A percentile compares a stretch with the other conserved stretches of the same genome.
Evolutionary conservation across 2,797 vertebrate genomes (phyloP).

Genomic region (Mastacembelus armatus): DNA sequence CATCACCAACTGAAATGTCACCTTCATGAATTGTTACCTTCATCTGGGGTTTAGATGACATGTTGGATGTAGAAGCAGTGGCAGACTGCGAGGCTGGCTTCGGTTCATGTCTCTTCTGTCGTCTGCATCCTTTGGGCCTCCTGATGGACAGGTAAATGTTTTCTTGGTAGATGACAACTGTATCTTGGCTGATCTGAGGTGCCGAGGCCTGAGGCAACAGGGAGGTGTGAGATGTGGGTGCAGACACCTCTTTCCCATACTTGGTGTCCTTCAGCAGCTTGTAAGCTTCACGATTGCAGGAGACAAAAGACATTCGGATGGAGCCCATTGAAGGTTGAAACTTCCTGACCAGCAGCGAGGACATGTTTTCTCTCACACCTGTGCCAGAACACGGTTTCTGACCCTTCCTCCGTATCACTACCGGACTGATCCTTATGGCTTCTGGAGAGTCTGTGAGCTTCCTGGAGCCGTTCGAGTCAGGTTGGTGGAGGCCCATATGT

Average conservation of each 20-base stretch:
- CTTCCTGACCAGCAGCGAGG: neutral
- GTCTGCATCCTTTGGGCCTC: neutral
- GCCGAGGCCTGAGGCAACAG: neutral
- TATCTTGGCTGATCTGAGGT: neutral
- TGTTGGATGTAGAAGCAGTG: neutral
- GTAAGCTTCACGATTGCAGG: conserved; percentile 45
- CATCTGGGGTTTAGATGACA: neutral
- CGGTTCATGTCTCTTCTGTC: fast-evolving
- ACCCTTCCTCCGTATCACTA: conserved; percentile 51
- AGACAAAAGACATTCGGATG: conserved; percentile 61
- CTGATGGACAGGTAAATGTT: conserved; percentile 67
- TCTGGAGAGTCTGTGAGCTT: conserved; percentile 2
- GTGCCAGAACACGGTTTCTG: neutral
- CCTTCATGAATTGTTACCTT: too few relatives aligned
- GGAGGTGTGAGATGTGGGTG: neutral
- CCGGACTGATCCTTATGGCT: conserved; percentile 71
- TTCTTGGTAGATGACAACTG: conserved; percentile 55
- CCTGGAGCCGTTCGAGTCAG: neutral
- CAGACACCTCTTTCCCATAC: neutral
- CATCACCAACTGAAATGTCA: neutral
- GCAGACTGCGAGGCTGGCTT: neutral
- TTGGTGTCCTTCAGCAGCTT: conserved; percentile 48
- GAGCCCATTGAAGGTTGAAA: neutral
- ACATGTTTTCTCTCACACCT: neutral
- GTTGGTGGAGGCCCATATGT: conserved; percentile 39